Conservation (phyloP, 2,797 vertebrate species). For the Tarsius wallacei region DNA sequence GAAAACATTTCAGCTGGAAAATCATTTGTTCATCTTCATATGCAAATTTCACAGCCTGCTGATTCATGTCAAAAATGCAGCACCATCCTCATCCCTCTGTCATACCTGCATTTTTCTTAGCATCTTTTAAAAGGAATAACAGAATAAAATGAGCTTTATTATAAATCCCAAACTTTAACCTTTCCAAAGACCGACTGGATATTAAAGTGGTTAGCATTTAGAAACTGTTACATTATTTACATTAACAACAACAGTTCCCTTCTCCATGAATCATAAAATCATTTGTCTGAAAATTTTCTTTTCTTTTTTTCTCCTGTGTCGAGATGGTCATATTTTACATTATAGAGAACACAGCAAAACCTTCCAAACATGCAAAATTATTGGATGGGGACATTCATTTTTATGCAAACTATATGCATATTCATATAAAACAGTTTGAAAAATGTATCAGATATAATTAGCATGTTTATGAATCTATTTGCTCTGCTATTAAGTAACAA, state of each 20-base stretch:
- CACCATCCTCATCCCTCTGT: conserved; percentile 18
- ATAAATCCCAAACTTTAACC: neutral
- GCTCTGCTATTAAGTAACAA: conserved; percentile 94
- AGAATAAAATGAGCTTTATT: conserved; percentile 73
- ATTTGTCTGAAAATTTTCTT: conserved; percentile 73
- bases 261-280: conserved; percentile 78
- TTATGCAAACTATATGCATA: conserved; percentile 92
- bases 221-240: conserved; percentile 77
- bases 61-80: conserved; percentile 61
- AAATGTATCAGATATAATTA: conserved; percentile 94
- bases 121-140: conserved; percentile 63
- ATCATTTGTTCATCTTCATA: conserved; percentile 63
- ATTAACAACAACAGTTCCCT: conserved; percentile 63
- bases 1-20: conserved; percentile 29
- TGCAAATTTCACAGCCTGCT: conserved; percentile 65
- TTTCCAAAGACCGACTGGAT: conserved; percentile 12
- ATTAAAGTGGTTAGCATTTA: conserved; percentile 67
- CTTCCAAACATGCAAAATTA: conserved; percentile 88
- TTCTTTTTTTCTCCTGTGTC: conserved; percentile 68
- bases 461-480: conserved; percentile 94
- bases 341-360: conserved; percentile 80
- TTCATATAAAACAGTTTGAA: conserved; percentile 92
- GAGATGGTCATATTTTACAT: conserved; percentile 83
- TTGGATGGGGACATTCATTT: conserved; percentile 89
- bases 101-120: conserved; percentile 58